Conservation (phyloP, 2,113 vertebrate genomes). For the Benitochromis conjunctus region DNA sequence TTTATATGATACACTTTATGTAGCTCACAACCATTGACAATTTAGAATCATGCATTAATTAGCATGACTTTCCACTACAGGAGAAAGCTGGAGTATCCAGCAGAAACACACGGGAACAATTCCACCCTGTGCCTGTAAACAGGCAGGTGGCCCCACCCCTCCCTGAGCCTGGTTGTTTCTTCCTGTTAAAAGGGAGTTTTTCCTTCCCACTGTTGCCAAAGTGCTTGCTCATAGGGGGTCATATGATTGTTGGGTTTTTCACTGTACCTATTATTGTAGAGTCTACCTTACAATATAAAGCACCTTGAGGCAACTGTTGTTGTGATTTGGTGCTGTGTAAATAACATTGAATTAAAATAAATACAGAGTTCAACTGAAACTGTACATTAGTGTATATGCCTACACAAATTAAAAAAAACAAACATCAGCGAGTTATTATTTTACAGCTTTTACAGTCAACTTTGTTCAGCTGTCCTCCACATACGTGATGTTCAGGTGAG, state of each 20-base stretch:
- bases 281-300: fast-evolving
- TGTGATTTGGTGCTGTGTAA: background rate
- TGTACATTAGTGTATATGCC: fast-evolving
- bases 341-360: background rate
- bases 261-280: background rate
- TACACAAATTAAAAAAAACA: background rate
- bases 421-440: background rate
- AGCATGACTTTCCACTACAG: background rate
- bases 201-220: background rate
- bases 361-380: background rate
- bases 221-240: fast-evolving
- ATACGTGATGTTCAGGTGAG: fast-evolving
- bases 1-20: background rate
- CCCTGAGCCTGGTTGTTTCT: background rate
- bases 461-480: background rate
- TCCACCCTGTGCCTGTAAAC: background rate
- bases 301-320: fast-evolving
- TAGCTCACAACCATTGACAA: background rate
- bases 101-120: background rate
- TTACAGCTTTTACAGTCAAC: background rate
- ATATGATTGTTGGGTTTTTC: background rate
- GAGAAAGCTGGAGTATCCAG: background rate
- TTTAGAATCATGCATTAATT: background rate
- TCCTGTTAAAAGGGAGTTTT: background rate
- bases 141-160: background rate